These are phyloP conservation scores for Triplophysa siluroides DNA, from an alignment of 2,113 vertebrate genomes.

Conservation along the genomic window DNA sequence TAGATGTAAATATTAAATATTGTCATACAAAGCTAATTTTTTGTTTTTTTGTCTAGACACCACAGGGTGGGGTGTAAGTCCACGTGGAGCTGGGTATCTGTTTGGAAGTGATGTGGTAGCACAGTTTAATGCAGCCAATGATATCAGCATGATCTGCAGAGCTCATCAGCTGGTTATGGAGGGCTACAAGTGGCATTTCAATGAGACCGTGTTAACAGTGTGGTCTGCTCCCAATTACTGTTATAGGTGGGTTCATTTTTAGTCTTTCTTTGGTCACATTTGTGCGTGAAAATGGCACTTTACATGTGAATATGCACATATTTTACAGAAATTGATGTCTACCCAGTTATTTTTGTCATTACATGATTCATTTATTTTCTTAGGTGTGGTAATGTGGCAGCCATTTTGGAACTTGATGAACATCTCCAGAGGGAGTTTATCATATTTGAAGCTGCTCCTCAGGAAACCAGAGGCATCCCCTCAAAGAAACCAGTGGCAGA, in stretches of 20 bases:
- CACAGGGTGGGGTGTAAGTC: slow-evolving; percentile 93
- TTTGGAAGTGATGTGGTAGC: slow-evolving; percentile 95
- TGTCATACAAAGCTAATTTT: neutral
- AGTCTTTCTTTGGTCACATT: neutral
- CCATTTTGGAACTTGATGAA: slow-evolving; percentile 95
- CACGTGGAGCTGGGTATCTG: slow-evolving; percentile 89
- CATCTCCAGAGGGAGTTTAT: slow-evolving; percentile 97
- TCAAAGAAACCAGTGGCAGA: slow-evolving; percentile 96
- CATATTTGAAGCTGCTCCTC: slow-evolving; percentile 94
- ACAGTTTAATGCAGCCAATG: slow-evolving; percentile 93
- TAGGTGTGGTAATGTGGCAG: slow-evolving; percentile 95
- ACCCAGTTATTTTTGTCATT: neutral
- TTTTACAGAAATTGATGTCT: too few species aligned
- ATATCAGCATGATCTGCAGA: slow-evolving; percentile 96
- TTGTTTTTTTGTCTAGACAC: slow-evolving; percentile 76
- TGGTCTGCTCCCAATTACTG: slow-evolving; percentile 98
- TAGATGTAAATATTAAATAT: too few species aligned
- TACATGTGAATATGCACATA: neutral
- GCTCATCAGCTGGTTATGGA: slow-evolving; percentile 97
- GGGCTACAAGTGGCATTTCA: slow-evolving; percentile 98
- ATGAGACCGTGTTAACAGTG: slow-evolving; percentile 91
- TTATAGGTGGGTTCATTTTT: slow-evolving; percentile 78
- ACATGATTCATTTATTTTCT: neutral
- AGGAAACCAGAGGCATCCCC: slow-evolving; percentile 94
- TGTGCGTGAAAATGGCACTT: neutral